A percentile compares a stretch with the other conserved stretches of the same genome.
Evolutionary conservation across 2,888 invertebrate species (phyloP).

Genomic region (Mythimna loreyi): DNA sequence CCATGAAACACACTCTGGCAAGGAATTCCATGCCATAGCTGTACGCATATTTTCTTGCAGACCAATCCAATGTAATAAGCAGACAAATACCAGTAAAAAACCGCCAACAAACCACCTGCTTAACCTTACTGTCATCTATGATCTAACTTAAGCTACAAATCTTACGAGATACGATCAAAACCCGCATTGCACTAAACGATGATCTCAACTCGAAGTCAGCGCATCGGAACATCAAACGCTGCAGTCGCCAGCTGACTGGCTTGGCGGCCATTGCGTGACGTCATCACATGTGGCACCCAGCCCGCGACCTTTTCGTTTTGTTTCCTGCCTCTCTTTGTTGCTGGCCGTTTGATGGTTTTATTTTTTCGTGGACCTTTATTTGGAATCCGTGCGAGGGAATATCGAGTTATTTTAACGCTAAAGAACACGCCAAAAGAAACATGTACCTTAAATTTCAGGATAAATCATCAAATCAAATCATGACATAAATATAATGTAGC

Average conservation of each 20-base stretch:
- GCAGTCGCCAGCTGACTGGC: conserved; percentile 76
- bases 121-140: conserved; percentile 23
- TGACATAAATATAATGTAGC: too few species aligned
- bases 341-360: conserved; percentile 53
- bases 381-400: conserved; percentile 31
- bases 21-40: too few species aligned
- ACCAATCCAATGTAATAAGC: conserved; percentile 1
- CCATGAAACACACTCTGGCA: too few species aligned
- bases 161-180: conserved; percentile 47
- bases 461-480: conserved; percentile 1
- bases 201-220: conserved; percentile 47
- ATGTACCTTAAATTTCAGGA: background rate
- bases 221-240: conserved; percentile 57
- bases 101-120: conserved; percentile 25
- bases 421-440: background rate
- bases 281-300: conserved; percentile 83
- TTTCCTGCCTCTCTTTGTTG: conserved; percentile 72
- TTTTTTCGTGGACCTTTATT: conserved; percentile 62
- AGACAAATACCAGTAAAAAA: conserved; percentile 13
- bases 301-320: conserved; percentile 72
- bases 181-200: conserved; percentile 46
- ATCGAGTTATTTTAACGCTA: conserved; percentile 25
- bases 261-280: conserved; percentile 74
- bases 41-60: background rate
- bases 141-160: conserved; percentile 32